Conservation (phyloP, 2,113 vertebrate species). For the Coryphaenoides rupestris region DNA sequence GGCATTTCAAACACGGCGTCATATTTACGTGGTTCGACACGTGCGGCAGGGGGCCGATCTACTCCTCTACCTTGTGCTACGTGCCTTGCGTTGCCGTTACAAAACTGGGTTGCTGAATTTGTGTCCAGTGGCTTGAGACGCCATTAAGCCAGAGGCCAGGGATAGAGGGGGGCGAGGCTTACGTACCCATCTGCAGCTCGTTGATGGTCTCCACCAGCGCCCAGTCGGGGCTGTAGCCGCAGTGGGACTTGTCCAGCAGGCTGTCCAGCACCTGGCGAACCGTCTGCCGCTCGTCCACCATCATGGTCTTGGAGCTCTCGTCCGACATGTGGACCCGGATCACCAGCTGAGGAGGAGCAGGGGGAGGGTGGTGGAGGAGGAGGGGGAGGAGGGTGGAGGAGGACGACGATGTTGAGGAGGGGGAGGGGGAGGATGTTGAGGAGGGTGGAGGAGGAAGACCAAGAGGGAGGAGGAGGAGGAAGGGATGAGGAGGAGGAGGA, state of each 20-base stretch:
- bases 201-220: slow-evolving; percentile 92
- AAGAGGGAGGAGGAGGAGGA: too few species aligned
- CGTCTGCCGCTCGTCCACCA: slow-evolving; percentile 97
- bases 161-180: too few species aligned
- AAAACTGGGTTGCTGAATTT: too few species aligned
- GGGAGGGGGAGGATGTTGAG: too few species aligned
- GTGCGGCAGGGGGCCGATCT: too few species aligned
- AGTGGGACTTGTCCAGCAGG: slow-evolving; percentile 96
- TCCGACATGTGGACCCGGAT: slow-evolving; percentile 98
- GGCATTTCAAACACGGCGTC: too few species aligned
- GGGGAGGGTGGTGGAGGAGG: neutral
- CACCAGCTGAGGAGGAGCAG: slow-evolving; percentile 79
- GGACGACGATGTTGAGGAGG: slow-evolving; percentile 8
- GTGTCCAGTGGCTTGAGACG: too few species aligned
- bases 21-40: too few species aligned
- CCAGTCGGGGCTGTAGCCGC: slow-evolving; percentile 95
- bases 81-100: too few species aligned
- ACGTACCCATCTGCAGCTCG: slow-evolving; percentile 95
- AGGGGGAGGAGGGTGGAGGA: neutral
- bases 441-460: neutral
- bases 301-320: slow-evolving; percentile 99
- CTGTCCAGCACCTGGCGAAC: slow-evolving; percentile 96
- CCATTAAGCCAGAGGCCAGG: too few species aligned
- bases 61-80: too few species aligned
- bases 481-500: too few species aligned